A percentile compares a stretch with the other conserved stretches of the same genome.
Conservation (phyloP, 2,797 vertebrate genomes). For the Fundulus diaphanus region DNA sequence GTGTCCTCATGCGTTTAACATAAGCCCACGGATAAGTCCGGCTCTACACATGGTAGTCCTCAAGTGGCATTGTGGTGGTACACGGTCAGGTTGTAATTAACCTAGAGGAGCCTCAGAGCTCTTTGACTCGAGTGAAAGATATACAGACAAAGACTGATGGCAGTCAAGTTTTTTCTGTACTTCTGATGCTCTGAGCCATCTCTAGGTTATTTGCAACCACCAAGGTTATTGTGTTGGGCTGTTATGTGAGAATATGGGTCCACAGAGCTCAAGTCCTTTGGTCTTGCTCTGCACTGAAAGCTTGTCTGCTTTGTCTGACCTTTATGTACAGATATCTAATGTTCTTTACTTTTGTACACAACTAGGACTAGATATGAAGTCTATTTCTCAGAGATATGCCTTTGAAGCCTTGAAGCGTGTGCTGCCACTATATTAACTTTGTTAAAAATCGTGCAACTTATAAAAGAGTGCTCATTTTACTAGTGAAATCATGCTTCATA, state of each 20-base stretch:
- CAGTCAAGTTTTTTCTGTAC: too few species aligned
- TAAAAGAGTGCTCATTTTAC: not conserved
- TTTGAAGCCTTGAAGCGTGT: not conserved
- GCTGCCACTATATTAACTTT: not conserved
- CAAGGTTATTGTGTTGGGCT: conserved; percentile 21
- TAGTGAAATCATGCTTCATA: not conserved
- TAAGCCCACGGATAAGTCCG: conserved; percentile 8
- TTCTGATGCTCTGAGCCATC: too few species aligned
- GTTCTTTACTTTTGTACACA: not conserved
- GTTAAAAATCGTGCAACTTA: not conserved
- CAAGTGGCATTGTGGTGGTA: not conserved
- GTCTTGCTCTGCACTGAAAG: not conserved
- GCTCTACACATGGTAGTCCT: conserved; percentile 5
- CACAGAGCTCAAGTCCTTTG: conserved; percentile 27
- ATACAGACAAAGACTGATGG: conserved; percentile 23
- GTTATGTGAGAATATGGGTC: conserved; percentile 11
- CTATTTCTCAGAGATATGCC: not conserved
- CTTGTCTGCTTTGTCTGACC: not conserved
- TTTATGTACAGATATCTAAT: not conserved
- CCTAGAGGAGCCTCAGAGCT: conserved; percentile 17
- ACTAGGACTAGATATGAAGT: not conserved
- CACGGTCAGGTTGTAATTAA: conserved; percentile 33
- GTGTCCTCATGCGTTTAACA: not conserved
- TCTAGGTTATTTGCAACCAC: too few species aligned
- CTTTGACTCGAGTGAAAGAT: conserved; percentile 24